Evolutionary conservation across 2,888 invertebrate species (phyloP).

Genomic region (Pollenia griseotomentosa): DNA sequence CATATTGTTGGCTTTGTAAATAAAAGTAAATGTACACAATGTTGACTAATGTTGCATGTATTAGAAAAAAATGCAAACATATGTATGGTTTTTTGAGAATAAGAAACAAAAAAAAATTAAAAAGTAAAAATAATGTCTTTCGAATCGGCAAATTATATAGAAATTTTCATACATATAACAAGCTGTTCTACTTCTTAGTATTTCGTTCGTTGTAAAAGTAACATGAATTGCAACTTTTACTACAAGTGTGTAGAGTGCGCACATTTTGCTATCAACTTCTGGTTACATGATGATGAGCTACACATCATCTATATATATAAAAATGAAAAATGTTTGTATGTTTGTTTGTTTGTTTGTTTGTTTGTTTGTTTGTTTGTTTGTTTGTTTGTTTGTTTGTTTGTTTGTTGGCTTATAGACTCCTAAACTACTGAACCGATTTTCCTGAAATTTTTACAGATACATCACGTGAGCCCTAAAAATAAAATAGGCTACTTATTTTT

Average conservation of each 20-base stretch:
- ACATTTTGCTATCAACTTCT: conserved; percentile 39
- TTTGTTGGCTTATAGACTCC: no score
- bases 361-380: no score
- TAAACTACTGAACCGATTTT: no score
- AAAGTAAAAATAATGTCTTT: conserved; percentile 17
- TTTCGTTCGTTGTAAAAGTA: conserved; percentile 38
- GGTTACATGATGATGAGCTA: conserved; percentile 4
- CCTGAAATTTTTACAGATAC: no score
- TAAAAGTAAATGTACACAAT: conserved; percentile 10
- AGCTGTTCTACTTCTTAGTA: not conserved
- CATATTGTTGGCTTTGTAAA: conserved; percentile 12
- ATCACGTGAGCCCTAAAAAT: no score
- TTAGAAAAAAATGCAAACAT: conserved; percentile 29
- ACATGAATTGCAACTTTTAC: conserved; percentile 25
- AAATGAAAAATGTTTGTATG: no score
- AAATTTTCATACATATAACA: conserved; percentile 9
- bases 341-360: no score
- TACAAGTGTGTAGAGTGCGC: not conserved
- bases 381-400: no score
- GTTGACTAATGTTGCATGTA: conserved; percentile 35
- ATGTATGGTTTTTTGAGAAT: conserved; percentile 20
- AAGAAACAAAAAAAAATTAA: not conserved
- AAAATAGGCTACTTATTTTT: no score
- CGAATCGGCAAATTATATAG: conserved; percentile 21
- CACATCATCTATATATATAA: no score